Evolutionary conservation across 2,113 vertebrate species (phyloP).

Genomic region (Proteles cristata): DNA sequence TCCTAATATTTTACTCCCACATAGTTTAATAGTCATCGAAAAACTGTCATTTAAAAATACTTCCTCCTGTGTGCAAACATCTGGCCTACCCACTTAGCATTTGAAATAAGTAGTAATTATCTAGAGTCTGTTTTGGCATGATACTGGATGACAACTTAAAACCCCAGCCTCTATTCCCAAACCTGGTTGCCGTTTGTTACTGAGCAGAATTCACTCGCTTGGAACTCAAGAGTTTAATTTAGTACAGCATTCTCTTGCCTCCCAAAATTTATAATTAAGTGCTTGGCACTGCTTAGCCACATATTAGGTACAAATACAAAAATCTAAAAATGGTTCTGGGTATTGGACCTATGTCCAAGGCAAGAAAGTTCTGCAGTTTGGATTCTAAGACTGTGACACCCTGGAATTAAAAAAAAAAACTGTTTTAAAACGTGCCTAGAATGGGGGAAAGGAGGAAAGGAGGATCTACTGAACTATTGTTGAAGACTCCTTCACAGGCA

Average conservation of each 20-base stretch:
- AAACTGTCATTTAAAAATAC: constrained; percentile 67
- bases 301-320: constrained; percentile 24
- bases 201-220: not conserved
- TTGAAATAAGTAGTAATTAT: constrained; percentile 71
- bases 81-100: constrained; percentile 49
- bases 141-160: constrained; percentile 61
- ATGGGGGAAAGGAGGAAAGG: not conserved
- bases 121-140: constrained; percentile 46
- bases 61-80: constrained; percentile 48
- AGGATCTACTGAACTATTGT: not conserved
- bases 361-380: not conserved
- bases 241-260: constrained; percentile 3
- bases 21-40: constrained; percentile 49
- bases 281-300: not conserved
- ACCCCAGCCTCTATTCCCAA: constrained; percentile 30
- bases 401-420: not conserved
- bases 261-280: constrained; percentile 55
- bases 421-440: not conserved
- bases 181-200: constrained; percentile 19
- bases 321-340: constrained; percentile 42
- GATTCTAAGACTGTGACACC: not conserved
- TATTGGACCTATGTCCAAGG: not conserved
- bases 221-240: constrained; percentile 42
- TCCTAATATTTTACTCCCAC: constrained; percentile 51
- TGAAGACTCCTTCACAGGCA: not conserved